Base-by-base conservation (phyloP, 2,113 vertebrate genomes). In the Tretioscincus oriximinensis region DNA sequence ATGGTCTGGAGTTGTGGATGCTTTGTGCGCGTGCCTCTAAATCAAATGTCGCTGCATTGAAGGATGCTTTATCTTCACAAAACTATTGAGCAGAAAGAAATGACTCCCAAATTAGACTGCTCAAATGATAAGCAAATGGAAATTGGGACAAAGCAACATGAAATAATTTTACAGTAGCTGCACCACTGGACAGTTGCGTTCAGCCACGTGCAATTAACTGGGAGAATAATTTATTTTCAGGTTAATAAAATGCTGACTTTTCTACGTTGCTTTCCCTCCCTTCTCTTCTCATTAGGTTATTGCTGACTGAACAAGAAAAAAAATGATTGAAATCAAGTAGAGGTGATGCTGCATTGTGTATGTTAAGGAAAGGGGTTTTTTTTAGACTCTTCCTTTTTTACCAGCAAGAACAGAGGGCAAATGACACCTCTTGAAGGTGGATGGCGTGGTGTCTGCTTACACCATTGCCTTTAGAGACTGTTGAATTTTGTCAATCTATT, bases 161-260 rank as follows among this genome's bases (percentile, higher is more conserved):
- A 80, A 82, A 69, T 54, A 77, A 58, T n/a, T 65, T 81, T 75
- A 61, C 24, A 45, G 7, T 0, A 4, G 29, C 18, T 73, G 45
- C 35, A 73, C 63, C 24, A 84, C 18, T 78, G 88, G 65, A 51
- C 68, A 54, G 31, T 68, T 61, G 29, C 77, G 80, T 26, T 45
- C 61, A 85, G 14, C 76, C 83, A 69, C 65, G 71, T 54, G 67
- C 61, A 54, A 69, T 54, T 67, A 66, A 5, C 76, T 82, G 8
- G 54, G 73, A 85, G 83, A 21, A 71, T 82, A 78, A 81, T 73
- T 63, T n/a, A 81, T 51, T 84, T 28, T 21, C 47, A 69, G 60
- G 45, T 12, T 78, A 41, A 80, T 73, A 80, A 84, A 78, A 78
- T 60, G 54, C 54, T 66, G 47, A 4, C 22, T 79, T 79, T 54